Evolutionary conservation across 2,888 invertebrate genomes (phyloP), one percentile per base, ranked within the genome.

Genomic region (Hemicrepidius hirtus): DNA sequence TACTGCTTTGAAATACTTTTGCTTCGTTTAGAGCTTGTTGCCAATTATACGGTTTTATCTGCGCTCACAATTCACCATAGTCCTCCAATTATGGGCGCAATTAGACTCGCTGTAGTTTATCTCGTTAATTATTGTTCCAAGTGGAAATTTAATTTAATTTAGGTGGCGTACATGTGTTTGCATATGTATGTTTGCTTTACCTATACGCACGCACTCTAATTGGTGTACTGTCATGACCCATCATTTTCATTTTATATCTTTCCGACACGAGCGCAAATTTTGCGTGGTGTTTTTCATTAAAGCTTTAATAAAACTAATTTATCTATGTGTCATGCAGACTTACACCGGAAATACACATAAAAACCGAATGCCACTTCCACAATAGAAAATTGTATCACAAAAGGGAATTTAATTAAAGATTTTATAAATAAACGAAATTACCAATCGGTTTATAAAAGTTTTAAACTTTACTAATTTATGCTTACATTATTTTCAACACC

Each of bases 101-200:
- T 80, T 80, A 80, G 78, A 78, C 76, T 71, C 71, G 74, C 76
- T 75, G 77, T 74, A 79, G 79, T 80, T 78, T 79, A 79, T 80
- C 79, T 77, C 80, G 78, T 78, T 80, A 79, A 80, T 80, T 80
- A 78, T 77, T 74, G 77, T 74, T 76, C 76, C 78, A 77, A 79
- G 79, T 78, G 75, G 78, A 80, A 79, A 78, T 79, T 80, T 80
- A 76, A 80, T 79, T 79, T 78, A 77, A 79, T 78, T 78, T 76
- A 75, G 75, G 76, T 71, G 65, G 59, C 74, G 75, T 75, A 74
- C 76, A 76, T 76, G 77, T 78, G 75, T 77, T 75, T 76, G 78
- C 75, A 77, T 76, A 76, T 76, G 76, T 59, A 71, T 73, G 68
- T 76, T 75, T 76, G 69, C 66, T 70, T 69, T 73, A 70, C 74